Conservation (phyloP, 2,113 vertebrate genomes). For the Polypterus senegalus region DNA sequence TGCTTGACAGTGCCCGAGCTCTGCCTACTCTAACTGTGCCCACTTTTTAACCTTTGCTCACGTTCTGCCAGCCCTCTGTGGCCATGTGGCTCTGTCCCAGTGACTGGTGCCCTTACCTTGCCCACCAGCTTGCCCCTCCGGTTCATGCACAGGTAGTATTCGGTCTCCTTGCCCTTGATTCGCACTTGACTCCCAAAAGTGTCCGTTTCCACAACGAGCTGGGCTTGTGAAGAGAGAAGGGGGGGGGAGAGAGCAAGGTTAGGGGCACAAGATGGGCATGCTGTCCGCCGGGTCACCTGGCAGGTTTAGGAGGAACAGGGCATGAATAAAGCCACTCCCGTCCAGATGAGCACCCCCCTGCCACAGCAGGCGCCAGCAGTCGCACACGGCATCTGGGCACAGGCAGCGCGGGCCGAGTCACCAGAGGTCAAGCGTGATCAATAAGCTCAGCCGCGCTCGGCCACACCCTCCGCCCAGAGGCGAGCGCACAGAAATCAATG, state of each 20-base stretch:
- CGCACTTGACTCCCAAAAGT: slow-evolving; percentile 80
- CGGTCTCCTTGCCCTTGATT: slow-evolving; percentile 77
- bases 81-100: background rate
- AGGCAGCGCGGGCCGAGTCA: background rate
- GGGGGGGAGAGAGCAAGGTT: slow-evolving; percentile 6
- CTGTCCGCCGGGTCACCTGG: background rate
- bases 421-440: slow-evolving; percentile 41
- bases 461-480: background rate
- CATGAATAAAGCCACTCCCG: background rate
- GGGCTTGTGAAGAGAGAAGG: slow-evolving; percentile 58
- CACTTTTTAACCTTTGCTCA: no score
- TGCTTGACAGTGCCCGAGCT: no score
- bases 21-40: no score
- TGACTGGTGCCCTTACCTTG: slow-evolving; percentile 65
- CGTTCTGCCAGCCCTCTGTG: no score
- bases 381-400: slow-evolving; percentile 2
- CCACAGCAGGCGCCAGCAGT: no score
- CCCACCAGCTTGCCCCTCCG: slow-evolving; percentile 74
- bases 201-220: slow-evolving; percentile 82
- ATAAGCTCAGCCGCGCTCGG: slow-evolving; percentile 22
- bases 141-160: slow-evolving; percentile 82
- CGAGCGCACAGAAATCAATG: slow-evolving; percentile 17
- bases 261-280: background rate
- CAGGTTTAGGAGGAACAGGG: no score
- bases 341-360: background rate